Percentiles rank a stretch among this genome's conserved stretches.
Conservation (phyloP, 1,140 invertebrate genomes). For the Conopomorpha cramerella region DNA sequence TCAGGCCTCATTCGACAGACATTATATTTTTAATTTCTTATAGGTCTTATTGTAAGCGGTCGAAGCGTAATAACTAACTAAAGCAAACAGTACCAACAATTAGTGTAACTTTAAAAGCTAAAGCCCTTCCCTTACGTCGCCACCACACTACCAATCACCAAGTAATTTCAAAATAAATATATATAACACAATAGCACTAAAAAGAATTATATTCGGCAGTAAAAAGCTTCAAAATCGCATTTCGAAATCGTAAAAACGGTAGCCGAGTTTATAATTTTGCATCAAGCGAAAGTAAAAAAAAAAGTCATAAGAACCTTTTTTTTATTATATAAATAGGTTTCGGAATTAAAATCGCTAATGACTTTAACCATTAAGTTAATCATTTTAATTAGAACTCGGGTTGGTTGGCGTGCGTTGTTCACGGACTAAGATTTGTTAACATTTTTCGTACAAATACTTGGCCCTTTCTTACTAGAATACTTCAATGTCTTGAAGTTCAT, state of each 20-base stretch:
- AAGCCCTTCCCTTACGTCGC: too few species aligned
- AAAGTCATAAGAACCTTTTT: too few species aligned
- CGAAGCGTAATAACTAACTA: too few species aligned
- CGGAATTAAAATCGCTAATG: slow-evolving; percentile 58
- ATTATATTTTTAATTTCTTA: too few species aligned
- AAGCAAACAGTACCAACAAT: too few species aligned
- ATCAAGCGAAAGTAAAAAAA: slow-evolving; percentile 20
- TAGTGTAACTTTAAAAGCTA: too few species aligned
- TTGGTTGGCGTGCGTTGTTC: slow-evolving; percentile 29
- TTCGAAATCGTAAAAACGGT: slow-evolving; percentile 27
- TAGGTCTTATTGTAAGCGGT: too few species aligned
- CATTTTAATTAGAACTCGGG: slow-evolving; percentile 53
- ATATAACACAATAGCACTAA: slow-evolving; percentile 15
- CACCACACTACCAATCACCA: background rate
- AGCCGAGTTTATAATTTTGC: slow-evolving; percentile 24
- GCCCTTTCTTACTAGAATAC: too few species aligned
- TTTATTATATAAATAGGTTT: slow-evolving; percentile 43
- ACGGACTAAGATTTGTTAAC: too few species aligned
- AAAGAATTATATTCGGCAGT: slow-evolving; percentile 17
- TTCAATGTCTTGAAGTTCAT: too few species aligned
- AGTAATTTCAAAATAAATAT: slow-evolving; percentile 8
- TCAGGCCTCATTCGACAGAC: too few species aligned
- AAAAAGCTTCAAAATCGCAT: slow-evolving; percentile 23
- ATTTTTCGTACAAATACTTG: too few species aligned
- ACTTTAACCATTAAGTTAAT: slow-evolving; percentile 56